phyloP scores from a whole-genome alignment of 2,113 vertebrate genomes.

The Heterotilapia buettikoferi region DNA sequence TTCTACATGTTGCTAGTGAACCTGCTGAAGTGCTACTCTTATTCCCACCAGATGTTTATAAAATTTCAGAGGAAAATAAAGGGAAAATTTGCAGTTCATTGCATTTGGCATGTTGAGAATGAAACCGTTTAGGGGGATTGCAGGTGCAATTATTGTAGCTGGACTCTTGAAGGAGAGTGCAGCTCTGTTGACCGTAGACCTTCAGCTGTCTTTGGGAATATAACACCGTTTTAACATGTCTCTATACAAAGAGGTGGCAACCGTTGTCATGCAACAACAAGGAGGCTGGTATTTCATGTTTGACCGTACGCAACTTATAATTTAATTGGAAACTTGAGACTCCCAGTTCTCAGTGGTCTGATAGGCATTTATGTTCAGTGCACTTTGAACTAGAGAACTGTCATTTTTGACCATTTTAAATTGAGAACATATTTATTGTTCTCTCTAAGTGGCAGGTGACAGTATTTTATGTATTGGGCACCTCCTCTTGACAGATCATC shows the following conservation, averaged over 20 bases:
- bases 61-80: background rate
- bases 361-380: background rate
- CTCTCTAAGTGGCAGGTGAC: background rate
- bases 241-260: background rate
- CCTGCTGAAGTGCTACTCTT: background rate
- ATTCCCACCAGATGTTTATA: background rate
- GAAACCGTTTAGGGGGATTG: background rate
- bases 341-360: background rate
- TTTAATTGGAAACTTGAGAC: background rate
- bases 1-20: background rate
- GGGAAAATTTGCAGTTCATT: background rate
- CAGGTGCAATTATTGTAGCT: background rate
- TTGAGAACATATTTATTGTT: background rate
- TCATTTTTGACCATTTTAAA: background rate
- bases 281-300: background rate
- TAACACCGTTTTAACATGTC: background rate
- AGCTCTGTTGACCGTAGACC: background rate
- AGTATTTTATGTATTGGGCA: background rate
- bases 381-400: background rate
- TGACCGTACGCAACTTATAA: background rate
- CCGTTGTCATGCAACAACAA: conserved; percentile 27
- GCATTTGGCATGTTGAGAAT: background rate
- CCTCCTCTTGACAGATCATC: background rate
- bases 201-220: background rate
- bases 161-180: background rate